Evolutionary conservation across 2,888 invertebrate species (phyloP), one percentile per base, ranked within the genome.

Genomic region (Torymus auratus): DNA sequence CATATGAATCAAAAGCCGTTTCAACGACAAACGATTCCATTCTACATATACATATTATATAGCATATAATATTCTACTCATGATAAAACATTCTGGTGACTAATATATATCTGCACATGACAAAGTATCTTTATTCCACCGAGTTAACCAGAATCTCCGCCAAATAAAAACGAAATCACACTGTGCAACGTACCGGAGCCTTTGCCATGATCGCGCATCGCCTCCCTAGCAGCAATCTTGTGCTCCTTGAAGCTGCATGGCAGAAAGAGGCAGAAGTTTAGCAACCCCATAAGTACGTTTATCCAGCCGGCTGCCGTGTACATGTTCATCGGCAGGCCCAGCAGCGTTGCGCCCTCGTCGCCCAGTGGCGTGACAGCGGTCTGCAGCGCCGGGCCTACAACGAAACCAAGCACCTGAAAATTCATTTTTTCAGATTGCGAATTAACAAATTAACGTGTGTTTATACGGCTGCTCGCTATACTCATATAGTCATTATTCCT

Each of bases 251-350:
- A 97, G 84, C 94, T 92, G 84, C 93, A 93, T 0, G 97, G 97
- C 86, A 96, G 91, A 87, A 96, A 96, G 82, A 96, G 92, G 75
- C 93, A 86, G 78, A 96, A 93, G 91, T 96, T 97, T 64, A 94
- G 80, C 10, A 95, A 85, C 14, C 96, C 95, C 86, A 97, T 92
- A 28, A 95, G 83, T 2, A 95, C 96, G 90, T 96, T 96, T 86
- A 96, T 94, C 96, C 96, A 96, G 5, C 96, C 96, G 2, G 95
- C 93, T 12, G 96, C 96, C 0, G 97, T 96, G 91, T 95, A 97
- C 97, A 97, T 97, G 91, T 97, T 95, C 64, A 97, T 91, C 65
- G 94, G 93, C 64, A 96, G 88, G 61, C 88, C 89, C 11, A 93
- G 91, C n/a, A 93, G 89, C 53, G 94, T 88, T 73, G 92, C 91